These are phyloP conservation scores for Coreius guichenoti DNA, from an alignment of 2,797 vertebrate species.

Conservation along the genomic window DNA sequence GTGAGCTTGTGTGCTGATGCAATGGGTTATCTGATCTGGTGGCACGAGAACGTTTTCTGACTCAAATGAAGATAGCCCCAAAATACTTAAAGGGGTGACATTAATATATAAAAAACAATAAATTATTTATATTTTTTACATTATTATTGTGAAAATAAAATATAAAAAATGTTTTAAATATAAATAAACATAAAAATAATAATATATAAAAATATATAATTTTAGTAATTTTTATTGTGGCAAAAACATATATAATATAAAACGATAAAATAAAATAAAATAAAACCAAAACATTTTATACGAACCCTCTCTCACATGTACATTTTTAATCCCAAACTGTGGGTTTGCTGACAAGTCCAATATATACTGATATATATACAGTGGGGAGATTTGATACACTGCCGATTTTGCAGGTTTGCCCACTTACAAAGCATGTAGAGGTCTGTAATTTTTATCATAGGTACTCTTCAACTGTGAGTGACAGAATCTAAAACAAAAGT, in stretches of 20 bases:
- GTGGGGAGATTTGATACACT: too few species aligned
- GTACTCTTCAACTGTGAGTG: too few species aligned
- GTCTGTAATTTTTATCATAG: too few species aligned
- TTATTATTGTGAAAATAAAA: too few species aligned
- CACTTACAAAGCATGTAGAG: too few species aligned
- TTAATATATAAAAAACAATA: too few species aligned
- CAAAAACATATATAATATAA: background rate
- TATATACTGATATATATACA: background rate
- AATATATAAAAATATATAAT: background rate
- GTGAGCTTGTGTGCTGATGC: slow-evolving; percentile 16
- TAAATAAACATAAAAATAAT: too few species aligned
- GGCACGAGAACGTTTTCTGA: background rate
- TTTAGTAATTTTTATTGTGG: background rate
- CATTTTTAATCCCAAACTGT: background rate
- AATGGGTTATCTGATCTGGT: background rate
- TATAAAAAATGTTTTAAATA: too few species aligned
- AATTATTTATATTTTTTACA: too few species aligned
- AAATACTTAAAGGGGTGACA: background rate
- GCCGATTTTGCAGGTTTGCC: too few species aligned
- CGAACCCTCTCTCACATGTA: background rate
- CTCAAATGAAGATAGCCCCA: background rate
- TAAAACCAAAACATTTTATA: background rate
- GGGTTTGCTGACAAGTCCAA: background rate
- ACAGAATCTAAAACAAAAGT: too few species aligned
- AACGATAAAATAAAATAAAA: background rate